phyloP scores from a whole-genome alignment of 1,140 invertebrate species.

The Riptortus pedestris region DNA sequence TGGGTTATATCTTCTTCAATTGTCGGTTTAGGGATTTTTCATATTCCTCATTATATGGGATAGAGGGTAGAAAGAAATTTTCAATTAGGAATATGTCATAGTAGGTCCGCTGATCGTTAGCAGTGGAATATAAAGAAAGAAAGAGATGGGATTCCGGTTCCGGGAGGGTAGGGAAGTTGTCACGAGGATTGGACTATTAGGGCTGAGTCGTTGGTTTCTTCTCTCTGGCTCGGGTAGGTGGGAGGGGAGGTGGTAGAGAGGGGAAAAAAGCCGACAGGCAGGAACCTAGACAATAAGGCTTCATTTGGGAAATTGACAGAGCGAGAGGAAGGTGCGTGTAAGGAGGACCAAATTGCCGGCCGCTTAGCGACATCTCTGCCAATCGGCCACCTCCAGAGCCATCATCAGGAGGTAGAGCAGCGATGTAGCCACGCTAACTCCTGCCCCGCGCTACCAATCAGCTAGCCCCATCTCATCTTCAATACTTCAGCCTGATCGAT shows the following conservation, averaged over 20 bases:
- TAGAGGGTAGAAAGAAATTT: too few relatives aligned
- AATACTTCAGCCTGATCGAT: too few relatives aligned
- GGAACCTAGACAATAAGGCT: conserved; percentile 16
- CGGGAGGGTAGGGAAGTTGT: neutral
- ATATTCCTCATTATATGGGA: too few relatives aligned
- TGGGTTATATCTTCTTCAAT: too few relatives aligned
- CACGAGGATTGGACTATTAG: conserved; percentile 2
- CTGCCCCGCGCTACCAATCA: too few relatives aligned
- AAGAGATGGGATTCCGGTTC: neutral
- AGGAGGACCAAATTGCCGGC: neutral
- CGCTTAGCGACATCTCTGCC: neutral
- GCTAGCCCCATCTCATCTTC: too few relatives aligned
- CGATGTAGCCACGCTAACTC: too few relatives aligned
- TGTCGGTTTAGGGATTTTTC: too few relatives aligned
- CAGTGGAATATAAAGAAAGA: neutral
- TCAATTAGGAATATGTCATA: too few relatives aligned
- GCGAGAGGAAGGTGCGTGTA: neutral
- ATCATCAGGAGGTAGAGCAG: too few relatives aligned
- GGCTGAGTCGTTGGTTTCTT: neutral
- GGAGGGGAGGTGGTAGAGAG: too few relatives aligned
- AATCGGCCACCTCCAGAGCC: neutral
- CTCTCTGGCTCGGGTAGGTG: too few relatives aligned
- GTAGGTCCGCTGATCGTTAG: neutral
- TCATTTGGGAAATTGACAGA: conserved; percentile 17
- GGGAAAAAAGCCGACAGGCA: conserved; percentile 9